phyloP scores from a whole-genome alignment of 2,888 invertebrate species.

The Stratiomys singularior region DNA sequence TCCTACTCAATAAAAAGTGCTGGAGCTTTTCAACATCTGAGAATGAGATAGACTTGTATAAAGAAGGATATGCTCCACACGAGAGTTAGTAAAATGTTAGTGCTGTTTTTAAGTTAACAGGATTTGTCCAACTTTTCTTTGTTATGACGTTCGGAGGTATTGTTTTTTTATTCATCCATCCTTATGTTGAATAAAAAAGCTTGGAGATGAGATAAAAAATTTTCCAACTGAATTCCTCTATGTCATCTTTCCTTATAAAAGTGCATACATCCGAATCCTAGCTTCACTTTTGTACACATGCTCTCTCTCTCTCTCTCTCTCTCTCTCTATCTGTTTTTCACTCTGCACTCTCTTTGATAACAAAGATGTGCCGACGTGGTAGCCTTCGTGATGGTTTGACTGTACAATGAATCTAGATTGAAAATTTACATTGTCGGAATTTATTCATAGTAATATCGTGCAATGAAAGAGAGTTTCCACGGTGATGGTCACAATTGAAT shows the following conservation, averaged over 20 bases:
- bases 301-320: too few relatives aligned
- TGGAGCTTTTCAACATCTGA: background rate
- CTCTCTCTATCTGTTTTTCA: too few relatives aligned
- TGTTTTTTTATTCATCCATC: conserved; percentile 24
- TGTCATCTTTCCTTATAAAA: conserved; percentile 18
- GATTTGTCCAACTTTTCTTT: conserved; percentile 34
- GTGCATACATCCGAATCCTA: conserved; percentile 13
- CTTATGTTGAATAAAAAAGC: background rate
- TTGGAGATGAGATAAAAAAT: conserved; percentile 18
- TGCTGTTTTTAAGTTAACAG: too few relatives aligned
- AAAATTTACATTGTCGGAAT: conserved; percentile 17
- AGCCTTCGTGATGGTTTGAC: background rate
- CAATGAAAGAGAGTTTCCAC: background rate
- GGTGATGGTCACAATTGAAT: conserved; percentile 2
- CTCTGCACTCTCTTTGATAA: background rate
- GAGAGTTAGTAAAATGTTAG: background rate
- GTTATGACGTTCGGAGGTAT: conserved; percentile 12
- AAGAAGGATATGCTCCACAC: background rate
- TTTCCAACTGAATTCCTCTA: conserved; percentile 17
- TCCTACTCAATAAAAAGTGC: background rate
- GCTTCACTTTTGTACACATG: too few relatives aligned
- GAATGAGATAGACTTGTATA: background rate
- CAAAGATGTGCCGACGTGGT: conserved; percentile 12
- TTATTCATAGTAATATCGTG: conserved; percentile 21
- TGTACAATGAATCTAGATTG: conserved; percentile 12